Percentiles rank a stretch among this genome's conserved stretches.
These are phyloP conservation scores for Lophotriccus pileatus DNA, from an alignment of 2,797 vertebrate genomes.

Conservation along the genomic window DNA sequence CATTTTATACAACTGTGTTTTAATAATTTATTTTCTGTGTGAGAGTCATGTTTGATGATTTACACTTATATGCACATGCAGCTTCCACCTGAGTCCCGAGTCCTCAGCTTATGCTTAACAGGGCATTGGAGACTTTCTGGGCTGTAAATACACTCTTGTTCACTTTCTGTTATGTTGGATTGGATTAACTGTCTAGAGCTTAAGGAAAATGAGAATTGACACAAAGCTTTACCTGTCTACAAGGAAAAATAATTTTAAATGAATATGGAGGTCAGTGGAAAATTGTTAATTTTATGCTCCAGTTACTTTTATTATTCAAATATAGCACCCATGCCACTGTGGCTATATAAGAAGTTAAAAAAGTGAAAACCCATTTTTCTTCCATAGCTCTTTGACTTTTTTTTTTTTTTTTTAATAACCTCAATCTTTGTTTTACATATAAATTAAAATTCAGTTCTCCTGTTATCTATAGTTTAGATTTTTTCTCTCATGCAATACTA, in stretches of 20 bases:
- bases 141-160: not conserved
- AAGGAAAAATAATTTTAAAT: conserved; percentile 44
- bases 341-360: not conserved
- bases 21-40: not conserved
- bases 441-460: not conserved
- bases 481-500: not conserved
- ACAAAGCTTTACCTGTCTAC: conserved; percentile 14
- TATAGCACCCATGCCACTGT: not conserved
- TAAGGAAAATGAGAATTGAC: conserved; percentile 25
- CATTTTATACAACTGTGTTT: not conserved
- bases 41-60: not conserved
- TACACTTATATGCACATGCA: not conserved
- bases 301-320: conserved; percentile 45
- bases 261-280: conserved; percentile 12
- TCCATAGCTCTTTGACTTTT: not conserved
- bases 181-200: not conserved
- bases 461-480: not conserved
- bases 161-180: not conserved
- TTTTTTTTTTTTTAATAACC: not conserved
- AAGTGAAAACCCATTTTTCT: not conserved
- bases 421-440: conserved; percentile 3
- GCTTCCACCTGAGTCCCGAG: not conserved
- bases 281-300: conserved; percentile 59
- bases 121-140: not conserved
- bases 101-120: not conserved